These are phyloP conservation scores for Scaptomyza pallida DNA, from an alignment of 1,140 invertebrate species.

Conservation along the genomic window DNA sequence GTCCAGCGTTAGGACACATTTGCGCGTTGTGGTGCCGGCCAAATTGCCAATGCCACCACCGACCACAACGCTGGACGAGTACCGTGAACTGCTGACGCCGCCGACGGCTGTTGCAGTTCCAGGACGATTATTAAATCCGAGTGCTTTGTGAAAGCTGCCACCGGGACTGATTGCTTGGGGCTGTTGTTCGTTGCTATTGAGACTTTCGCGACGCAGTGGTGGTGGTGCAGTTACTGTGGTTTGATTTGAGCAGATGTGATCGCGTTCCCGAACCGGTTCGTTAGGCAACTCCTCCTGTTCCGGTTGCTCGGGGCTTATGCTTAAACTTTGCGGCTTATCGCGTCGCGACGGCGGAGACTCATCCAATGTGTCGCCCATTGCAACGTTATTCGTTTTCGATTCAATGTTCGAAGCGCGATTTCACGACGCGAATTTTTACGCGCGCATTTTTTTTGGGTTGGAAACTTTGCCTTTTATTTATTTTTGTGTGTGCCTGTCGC, in stretches of 20 bases:
- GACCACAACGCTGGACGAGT: slow-evolving; percentile 74
- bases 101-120: not conserved
- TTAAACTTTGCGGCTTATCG: slow-evolving; percentile 73
- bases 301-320: slow-evolving; percentile 49
- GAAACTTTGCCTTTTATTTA: slow-evolving; percentile 42
- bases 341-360: slow-evolving; percentile 66
- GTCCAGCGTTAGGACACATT: slow-evolving; percentile 91
- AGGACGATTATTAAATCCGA: slow-evolving; percentile 16
- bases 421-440: slow-evolving; percentile 26
- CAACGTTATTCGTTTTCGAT: slow-evolving; percentile 1
- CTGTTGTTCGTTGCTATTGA: slow-evolving; percentile 61
- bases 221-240: slow-evolving; percentile 31
- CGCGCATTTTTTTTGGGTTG: slow-evolving; percentile 21
- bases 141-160: slow-evolving; percentile 36
- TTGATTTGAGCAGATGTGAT: slow-evolving; percentile 62
- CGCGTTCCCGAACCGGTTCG: slow-evolving; percentile 57
- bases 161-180: slow-evolving; percentile 48
- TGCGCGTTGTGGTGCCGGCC: slow-evolving; percentile 85
- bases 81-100: slow-evolving; percentile 32
- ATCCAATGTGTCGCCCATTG: slow-evolving; percentile 69
- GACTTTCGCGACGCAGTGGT: slow-evolving; percentile 70
- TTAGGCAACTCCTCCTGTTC: slow-evolving; percentile 23
- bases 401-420: slow-evolving; percentile 13
- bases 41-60: slow-evolving; percentile 40
- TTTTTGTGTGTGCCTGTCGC: slow-evolving; percentile 38